phyloP scores from a whole-genome alignment of 2,888 invertebrate species.

The Minunthozetes semirufus region DNA sequence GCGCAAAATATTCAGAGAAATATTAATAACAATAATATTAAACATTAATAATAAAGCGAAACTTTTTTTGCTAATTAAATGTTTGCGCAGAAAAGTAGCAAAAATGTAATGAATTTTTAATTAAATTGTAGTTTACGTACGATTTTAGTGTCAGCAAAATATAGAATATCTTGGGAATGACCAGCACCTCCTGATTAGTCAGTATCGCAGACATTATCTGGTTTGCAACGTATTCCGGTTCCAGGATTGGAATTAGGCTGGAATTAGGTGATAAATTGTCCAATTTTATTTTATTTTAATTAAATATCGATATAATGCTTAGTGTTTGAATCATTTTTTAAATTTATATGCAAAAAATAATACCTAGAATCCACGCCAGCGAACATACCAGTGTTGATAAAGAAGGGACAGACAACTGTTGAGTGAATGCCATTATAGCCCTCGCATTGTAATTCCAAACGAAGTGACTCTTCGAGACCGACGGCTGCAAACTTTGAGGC shows the following conservation, averaged over 20 bases:
- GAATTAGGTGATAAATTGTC: no score
- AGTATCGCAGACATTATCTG: conserved; percentile 69
- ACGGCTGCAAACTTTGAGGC: conserved; percentile 89
- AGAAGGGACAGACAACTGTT: conserved; percentile 87
- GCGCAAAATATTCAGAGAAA: no score
- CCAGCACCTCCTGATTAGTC: conserved; percentile 64
- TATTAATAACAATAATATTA: no score
- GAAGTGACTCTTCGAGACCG: conserved; percentile 84
- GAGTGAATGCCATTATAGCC: conserved; percentile 64
- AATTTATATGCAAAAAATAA: background rate
- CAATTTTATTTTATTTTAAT: no score
- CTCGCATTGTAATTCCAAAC: conserved; percentile 59
- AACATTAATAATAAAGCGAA: no score
- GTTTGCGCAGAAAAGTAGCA: no score
- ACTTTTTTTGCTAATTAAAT: no score
- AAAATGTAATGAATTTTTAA: no score
- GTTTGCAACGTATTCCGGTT: conserved; percentile 77
- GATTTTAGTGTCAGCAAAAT: conserved; percentile 60
- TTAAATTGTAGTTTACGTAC: no score
- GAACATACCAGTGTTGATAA: conserved; percentile 96
- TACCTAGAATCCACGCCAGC: conserved; percentile 59
- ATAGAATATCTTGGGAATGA: conserved; percentile 69
- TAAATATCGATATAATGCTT: no score
- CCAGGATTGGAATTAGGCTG: conserved; percentile 52
- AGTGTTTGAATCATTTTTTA: background rate